Base-by-base conservation (phyloP, 1,140 invertebrate species). In the Lanistes nyassanus region DNA sequence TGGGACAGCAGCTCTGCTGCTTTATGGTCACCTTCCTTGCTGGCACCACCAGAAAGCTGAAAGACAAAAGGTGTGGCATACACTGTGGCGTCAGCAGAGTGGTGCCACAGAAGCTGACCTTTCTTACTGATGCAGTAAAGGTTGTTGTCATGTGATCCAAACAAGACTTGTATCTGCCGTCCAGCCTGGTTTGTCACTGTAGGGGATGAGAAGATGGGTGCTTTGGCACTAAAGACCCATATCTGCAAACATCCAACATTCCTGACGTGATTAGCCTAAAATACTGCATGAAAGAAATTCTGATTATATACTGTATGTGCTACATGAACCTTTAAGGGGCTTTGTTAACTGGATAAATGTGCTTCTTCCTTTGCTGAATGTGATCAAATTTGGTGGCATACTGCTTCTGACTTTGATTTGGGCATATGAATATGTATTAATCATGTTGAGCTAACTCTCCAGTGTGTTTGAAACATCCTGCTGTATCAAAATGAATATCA, bases 131-230 rank as follows among this genome's bases (percentile, higher is more conserved):
- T 76, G 82, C 90, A 91, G 82, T 93, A 93, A 16, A 94, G 80
- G 86, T 89, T 88, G 37, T 87, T 87, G 82, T 94, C 92, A 81
- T 93, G 92, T 81, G 92, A 93, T 4, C 92, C 92, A 83, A 94
- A 91, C 66, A 92, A 80, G 42, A 94, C 74, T 23, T 21, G 37
- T 7, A 31, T 85, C 75, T 79, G 78, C 81, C 55, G 16, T 9
- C 60, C 9, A 11, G n/a, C 19, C 21, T 31, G 6, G 36, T 34
- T 69, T 2, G 19, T 56, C 34, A 82, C 65, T 39, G 80, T 75
- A 42, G 91, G 87, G 55, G 93, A 92, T 9, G 93, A 94, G 89
- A 94, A 94, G 76, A 94, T 91, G 76, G 92, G 91, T 21, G 91
- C 91, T 71, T 90, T 83, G 56, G 90, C 90, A 56, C 89, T 60